These are phyloP conservation scores for Brachyrhaphis roseni DNA, from an alignment of 2,797 vertebrate genomes.

Conservation along the genomic window DNA sequence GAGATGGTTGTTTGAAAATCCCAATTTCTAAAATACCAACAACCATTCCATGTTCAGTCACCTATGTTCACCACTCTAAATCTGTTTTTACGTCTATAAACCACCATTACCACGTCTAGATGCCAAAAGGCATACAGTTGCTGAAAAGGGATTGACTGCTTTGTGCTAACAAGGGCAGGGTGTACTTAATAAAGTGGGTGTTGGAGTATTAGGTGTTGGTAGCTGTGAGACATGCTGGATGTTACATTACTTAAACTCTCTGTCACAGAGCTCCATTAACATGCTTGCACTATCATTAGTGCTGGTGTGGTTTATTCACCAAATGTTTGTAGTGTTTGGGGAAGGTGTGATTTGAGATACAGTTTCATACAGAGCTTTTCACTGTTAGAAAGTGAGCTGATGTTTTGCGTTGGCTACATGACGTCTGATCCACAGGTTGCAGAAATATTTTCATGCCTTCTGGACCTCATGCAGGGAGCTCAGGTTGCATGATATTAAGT, in stretches of 20 bases:
- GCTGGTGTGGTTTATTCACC: neutral
- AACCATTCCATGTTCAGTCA: neutral
- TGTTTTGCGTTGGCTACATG: neutral
- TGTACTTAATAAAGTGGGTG: neutral
- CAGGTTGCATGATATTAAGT: neutral
- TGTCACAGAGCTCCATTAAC: neutral
- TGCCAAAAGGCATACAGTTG: neutral
- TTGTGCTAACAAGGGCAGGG: neutral
- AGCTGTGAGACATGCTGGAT: neutral
- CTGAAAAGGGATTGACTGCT: neutral
- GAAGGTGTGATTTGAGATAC: neutral
- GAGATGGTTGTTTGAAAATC: neutral
- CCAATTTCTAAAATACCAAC: neutral
- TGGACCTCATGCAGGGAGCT: neutral
- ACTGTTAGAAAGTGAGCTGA: neutral
- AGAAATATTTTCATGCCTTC: neutral
- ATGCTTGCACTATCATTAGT: neutral
- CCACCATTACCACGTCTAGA: neutral
- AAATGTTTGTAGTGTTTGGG: neutral
- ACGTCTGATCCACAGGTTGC: neutral
- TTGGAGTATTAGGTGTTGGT: neutral
- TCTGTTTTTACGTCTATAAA: neutral
- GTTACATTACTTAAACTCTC: neutral
- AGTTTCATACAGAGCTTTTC: neutral
- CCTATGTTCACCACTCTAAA: neutral